These are phyloP conservation scores for Desmophyllum pertusum DNA, from an alignment of 92 coral and sea anemone species.

Conservation along the genomic window DNA sequence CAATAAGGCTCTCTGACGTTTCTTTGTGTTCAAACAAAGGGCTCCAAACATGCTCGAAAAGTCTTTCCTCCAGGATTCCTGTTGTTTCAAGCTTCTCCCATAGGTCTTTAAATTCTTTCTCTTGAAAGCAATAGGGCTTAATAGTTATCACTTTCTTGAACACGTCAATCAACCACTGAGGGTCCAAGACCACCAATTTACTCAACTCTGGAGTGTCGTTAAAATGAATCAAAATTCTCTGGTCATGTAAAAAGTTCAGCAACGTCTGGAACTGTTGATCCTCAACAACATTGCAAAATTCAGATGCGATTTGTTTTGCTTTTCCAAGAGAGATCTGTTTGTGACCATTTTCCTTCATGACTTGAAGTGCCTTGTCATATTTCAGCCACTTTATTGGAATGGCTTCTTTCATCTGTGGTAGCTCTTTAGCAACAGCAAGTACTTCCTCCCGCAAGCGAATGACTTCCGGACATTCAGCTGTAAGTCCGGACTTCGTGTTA, in stretches of 20 bases:
- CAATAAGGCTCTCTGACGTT: constrained; percentile 4
- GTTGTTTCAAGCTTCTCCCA: constrained; percentile 22
- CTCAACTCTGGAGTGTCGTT: not conserved
- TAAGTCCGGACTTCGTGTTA: constrained; percentile 32
- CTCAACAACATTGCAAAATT: not conserved
- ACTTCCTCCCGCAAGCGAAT: constrained; percentile 16
- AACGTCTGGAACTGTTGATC: constrained; percentile 15
- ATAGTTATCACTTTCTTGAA: constrained; percentile 34
- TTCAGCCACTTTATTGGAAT: constrained; percentile 34
- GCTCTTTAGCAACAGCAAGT: not conserved
- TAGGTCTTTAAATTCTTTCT: not conserved
- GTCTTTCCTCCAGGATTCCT: constrained; percentile 8
- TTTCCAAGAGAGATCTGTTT: constrained; percentile 5
- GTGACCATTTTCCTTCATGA: not conserved
- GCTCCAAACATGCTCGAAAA: constrained; percentile 6
- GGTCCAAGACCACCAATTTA: not conserved
- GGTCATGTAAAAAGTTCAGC: not conserved
- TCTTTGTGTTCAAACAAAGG: constrained; percentile 1
- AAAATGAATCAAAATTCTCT: not conserved
- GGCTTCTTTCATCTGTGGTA: not conserved
- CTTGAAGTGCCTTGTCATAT: constrained; percentile 36
- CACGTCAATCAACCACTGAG: not conserved
- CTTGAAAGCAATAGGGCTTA: not conserved
- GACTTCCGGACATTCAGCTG: constrained; percentile 2
- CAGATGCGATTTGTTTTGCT: constrained; percentile 31